Percentiles rank a stretch among this genome's conserved stretches.
Evolutionary conservation across 2,113 vertebrate species (phyloP).

Genomic region (Gasterosteus nipponicus): DNA sequence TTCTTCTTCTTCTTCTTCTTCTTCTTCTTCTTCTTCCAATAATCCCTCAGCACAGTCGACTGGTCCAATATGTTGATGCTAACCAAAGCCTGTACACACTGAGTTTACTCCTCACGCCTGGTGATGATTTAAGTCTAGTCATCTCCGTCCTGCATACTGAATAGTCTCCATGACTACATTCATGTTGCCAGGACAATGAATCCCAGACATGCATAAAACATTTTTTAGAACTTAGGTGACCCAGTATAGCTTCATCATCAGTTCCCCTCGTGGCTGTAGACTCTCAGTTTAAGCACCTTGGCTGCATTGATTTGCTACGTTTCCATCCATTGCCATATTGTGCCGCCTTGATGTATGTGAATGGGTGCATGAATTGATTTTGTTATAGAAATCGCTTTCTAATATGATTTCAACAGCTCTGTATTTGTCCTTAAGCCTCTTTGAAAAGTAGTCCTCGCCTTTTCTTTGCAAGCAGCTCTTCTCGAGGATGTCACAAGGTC

Average conservation of each 20-base stretch:
- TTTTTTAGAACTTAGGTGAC: not conserved
- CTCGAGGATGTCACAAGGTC: slow-evolving; percentile 46
- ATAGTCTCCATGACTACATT: not conserved
- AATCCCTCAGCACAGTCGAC: slow-evolving; percentile 14
- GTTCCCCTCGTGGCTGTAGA: not conserved
- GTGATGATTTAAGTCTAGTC: not conserved
- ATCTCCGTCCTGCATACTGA: not conserved
- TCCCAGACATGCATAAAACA: not conserved
- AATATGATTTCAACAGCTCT: not conserved
- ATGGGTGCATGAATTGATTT: not conserved
- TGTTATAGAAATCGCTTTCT: slow-evolving; percentile 1
- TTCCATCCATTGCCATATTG: not conserved
- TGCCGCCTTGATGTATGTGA: not conserved
- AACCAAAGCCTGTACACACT: not conserved
- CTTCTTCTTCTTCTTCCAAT: no score
- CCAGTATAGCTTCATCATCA: not conserved
- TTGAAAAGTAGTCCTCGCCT: not conserved
- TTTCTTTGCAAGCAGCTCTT: slow-evolving; percentile 35
- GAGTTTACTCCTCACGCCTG: not conserved
- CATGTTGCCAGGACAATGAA: not conserved
- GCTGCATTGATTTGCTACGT: not conserved
- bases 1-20: no score
- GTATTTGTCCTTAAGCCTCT: not conserved
- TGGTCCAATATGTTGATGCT: not conserved
- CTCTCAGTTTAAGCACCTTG: not conserved